These are phyloP conservation scores for Luperina nickerlii DNA, from an alignment of 2,888 invertebrate genomes.

Conservation along the genomic window DNA sequence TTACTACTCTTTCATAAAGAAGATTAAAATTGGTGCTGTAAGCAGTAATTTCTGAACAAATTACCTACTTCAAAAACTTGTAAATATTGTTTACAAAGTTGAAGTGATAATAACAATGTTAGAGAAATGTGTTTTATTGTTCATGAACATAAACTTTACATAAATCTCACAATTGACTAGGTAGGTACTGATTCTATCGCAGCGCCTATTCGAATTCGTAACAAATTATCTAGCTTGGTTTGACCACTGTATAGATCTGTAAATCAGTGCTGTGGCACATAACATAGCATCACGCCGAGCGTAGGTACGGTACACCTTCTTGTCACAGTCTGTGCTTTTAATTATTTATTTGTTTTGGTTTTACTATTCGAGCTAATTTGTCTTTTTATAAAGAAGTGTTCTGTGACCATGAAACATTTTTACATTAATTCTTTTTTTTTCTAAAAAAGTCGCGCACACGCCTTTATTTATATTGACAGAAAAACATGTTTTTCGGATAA, in stretches of 20 bases:
- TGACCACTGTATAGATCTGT: no score
- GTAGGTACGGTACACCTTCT: neutral
- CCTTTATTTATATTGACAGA: neutral
- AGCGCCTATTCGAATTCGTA: neutral
- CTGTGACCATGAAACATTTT: neutral
- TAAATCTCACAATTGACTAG: neutral
- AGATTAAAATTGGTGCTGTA: no score
- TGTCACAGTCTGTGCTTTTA: neutral
- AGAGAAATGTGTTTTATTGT: neutral
- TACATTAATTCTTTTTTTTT: neutral
- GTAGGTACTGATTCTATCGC: neutral
- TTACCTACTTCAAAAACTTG: no score
- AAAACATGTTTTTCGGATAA: neutral
- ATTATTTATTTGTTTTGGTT: neutral
- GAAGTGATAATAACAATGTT: neutral
- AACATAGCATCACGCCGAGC: neutral
- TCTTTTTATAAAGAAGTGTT: neutral
- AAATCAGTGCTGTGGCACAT: neutral
- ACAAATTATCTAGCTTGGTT: no score
- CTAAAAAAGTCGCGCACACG: neutral
- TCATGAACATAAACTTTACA: slow-evolving; percentile 1
- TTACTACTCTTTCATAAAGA: no score
- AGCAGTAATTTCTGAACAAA: no score
- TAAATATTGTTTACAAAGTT: neutral
- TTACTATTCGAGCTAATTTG: neutral